phyloP scores from a whole-genome alignment of 2,888 invertebrate species.

The Agrilus biguttatus region DNA sequence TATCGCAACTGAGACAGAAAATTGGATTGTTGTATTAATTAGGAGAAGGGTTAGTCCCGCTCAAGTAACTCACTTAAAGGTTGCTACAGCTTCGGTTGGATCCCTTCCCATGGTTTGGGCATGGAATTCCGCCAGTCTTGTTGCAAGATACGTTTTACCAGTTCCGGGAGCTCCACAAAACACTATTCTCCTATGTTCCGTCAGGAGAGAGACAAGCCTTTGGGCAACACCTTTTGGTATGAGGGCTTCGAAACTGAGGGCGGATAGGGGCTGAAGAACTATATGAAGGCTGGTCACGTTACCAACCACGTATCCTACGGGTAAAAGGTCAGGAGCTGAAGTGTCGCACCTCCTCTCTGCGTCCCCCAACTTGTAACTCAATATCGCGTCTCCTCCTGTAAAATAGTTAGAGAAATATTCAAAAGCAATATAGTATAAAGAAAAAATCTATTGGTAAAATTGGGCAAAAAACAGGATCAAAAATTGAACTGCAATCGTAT shows the following conservation, averaged over 20 bases:
- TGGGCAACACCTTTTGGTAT: conserved; percentile 94
- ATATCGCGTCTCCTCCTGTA: conserved; percentile 61
- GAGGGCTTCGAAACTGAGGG: conserved; percentile 86
- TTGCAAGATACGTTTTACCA: conserved; percentile 91
- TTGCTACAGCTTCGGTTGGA: conserved; percentile 82
- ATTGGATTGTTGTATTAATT: no score
- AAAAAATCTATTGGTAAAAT: no score
- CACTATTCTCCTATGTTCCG: conserved; percentile 86
- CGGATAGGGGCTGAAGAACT: conserved; percentile 75
- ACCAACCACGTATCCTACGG: conserved; percentile 86
- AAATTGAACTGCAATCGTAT: no score
- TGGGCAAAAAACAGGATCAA: no score
- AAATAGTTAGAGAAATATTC: conserved; percentile 28
- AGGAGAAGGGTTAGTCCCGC: no score
- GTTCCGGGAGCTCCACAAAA: conserved; percentile 93
- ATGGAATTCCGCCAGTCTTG: conserved; percentile 87
- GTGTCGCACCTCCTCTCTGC: conserved; percentile 67
- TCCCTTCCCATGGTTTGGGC: conserved; percentile 70
- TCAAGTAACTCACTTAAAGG: conserved; percentile 84
- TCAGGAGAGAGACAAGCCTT: conserved; percentile 59
- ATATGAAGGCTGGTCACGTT: conserved; percentile 76
- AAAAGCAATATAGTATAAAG: neutral
- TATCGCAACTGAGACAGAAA: conserved; percentile 61
- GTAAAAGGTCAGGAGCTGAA: conserved; percentile 76
- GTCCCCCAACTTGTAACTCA: conserved; percentile 88